Evolutionary conservation across 2,113 vertebrate genomes (phyloP).

Genomic region (Tenrec ecaudatus): DNA sequence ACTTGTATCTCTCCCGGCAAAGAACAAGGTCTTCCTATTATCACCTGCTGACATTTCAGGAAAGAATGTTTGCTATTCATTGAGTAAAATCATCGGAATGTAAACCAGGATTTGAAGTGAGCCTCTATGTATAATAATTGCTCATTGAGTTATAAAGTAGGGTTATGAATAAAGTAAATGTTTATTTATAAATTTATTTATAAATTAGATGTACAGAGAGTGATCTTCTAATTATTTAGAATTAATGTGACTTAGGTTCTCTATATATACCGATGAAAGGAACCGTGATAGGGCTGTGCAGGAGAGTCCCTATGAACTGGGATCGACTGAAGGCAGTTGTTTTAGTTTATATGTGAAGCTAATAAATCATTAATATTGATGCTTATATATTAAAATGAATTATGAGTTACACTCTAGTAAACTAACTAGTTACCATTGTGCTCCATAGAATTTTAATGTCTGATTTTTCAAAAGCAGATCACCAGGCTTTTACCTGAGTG

Average conservation of each 20-base stretch:
- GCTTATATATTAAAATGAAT: neutral
- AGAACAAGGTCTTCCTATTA: neutral
- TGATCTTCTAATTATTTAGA: slow-evolving; percentile 31
- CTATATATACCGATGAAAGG: neutral
- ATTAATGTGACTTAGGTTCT: neutral
- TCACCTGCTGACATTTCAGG: neutral
- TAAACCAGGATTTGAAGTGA: slow-evolving; percentile 1
- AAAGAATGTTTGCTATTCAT: neutral
- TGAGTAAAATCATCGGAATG: neutral
- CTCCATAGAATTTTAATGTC: neutral
- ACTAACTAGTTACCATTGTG: neutral
- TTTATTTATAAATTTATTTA: no score
- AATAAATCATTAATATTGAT: neutral
- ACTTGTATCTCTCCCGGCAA: neutral
- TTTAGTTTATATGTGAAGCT: neutral
- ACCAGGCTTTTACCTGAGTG: neutral
- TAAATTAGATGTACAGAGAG: neutral
- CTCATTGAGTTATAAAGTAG: neutral
- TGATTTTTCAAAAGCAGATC: no score
- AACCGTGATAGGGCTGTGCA: no score
- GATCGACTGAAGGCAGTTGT: no score
- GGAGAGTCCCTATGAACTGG: no score
- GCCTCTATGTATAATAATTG: neutral
- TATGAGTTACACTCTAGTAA: neutral
- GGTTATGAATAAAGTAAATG: no score